These are phyloP conservation scores for Drosophila crucigera DNA, from an alignment of 2,888 invertebrate species.

Conservation along the genomic window DNA sequence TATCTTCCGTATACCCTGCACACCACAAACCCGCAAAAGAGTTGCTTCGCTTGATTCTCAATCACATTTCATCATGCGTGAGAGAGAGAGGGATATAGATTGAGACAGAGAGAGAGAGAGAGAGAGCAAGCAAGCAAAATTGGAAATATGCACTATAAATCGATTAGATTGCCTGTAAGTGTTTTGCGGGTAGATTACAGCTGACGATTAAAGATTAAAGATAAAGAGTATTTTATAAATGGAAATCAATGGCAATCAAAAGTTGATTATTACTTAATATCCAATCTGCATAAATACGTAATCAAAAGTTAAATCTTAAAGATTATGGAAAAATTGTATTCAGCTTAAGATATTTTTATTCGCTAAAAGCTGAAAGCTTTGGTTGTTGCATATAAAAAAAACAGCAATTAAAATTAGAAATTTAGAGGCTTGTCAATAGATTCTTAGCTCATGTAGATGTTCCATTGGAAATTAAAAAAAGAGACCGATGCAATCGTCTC, in stretches of 20 bases:
- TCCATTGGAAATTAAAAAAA: not conserved
- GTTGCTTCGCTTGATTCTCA: not conserved
- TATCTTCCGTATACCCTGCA: conserved; percentile 49
- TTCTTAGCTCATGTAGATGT: not conserved
- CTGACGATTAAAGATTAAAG: not conserved
- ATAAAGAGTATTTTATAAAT: not conserved
- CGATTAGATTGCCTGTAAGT: not conserved
- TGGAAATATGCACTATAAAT: not conserved
- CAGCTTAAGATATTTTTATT: no score
- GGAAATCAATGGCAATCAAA: not conserved
- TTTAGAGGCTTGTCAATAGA: no score
- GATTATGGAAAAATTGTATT: not conserved
- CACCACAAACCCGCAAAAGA: not conserved
- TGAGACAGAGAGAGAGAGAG: not conserved
- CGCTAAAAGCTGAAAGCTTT: no score
- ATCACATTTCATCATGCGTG: not conserved
- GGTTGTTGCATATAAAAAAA: no score
- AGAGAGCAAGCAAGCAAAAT: not conserved
- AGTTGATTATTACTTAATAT: not conserved
- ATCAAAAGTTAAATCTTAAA: not conserved
- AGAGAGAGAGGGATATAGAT: not conserved
- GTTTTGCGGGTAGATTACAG: not conserved
- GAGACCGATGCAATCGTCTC: not conserved
- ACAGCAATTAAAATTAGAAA: no score
- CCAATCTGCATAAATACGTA: not conserved